Conservation (phyloP, 2,888 invertebrate species). For the Leucania comma region DNA sequence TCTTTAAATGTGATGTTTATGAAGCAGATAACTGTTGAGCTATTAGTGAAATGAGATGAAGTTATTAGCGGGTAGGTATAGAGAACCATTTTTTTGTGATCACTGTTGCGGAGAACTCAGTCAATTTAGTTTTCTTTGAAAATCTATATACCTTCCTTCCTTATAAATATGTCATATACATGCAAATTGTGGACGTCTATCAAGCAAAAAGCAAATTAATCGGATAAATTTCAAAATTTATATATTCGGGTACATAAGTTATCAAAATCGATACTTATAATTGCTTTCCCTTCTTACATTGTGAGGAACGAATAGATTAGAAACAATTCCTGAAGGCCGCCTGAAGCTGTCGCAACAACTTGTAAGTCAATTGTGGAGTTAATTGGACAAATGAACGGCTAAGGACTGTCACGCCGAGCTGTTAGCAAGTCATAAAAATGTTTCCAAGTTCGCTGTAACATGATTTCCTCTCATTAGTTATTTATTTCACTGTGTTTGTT, state of each 20-base stretch:
- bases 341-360: slow-evolving; percentile 16
- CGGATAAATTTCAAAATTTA: background rate
- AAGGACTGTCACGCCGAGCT: slow-evolving; percentile 3
- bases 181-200: background rate
- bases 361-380: slow-evolving; percentile 40
- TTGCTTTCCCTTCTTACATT: background rate
- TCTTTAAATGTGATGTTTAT: slow-evolving; percentile 23
- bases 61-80: slow-evolving; percentile 3
- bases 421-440: background rate
- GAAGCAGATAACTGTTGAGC: slow-evolving; percentile 31
- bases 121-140: background rate
- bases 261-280: background rate
- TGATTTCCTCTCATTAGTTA: background rate
- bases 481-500: no score
- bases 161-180: no score
- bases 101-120: background rate
- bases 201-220: background rate
- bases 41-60: slow-evolving; percentile 23
- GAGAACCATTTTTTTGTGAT: background rate
- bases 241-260: background rate
- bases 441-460: background rate
- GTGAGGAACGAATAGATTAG: slow-evolving; percentile 6
- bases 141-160: no score
- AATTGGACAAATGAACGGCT: slow-evolving; percentile 28
- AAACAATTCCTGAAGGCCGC: slow-evolving; percentile 3